Percentiles rank a stretch among this genome's conserved stretches.
Evolutionary conservation across 2,888 invertebrate genomes (phyloP).

Genomic region (Perdita meconis): DNA sequence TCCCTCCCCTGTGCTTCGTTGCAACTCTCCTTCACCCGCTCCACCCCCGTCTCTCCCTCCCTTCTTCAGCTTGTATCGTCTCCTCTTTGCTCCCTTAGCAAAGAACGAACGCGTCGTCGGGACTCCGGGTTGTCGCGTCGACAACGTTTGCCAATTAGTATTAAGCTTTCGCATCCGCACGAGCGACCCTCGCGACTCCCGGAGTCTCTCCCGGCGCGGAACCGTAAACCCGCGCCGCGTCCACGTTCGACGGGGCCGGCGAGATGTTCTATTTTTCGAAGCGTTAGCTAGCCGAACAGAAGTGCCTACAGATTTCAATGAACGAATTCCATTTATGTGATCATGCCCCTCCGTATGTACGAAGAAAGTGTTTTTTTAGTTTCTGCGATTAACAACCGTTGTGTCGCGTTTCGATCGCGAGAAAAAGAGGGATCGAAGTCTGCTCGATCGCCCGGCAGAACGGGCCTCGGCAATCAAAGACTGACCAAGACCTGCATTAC

Average conservation of each 20-base stretch:
- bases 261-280: constrained; percentile 42
- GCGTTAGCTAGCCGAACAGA: constrained; percentile 54
- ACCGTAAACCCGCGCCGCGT: neutral
- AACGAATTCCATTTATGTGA: constrained; percentile 67
- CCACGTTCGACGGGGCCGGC: constrained; percentile 33
- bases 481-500: constrained; percentile 84
- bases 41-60: constrained; percentile 14
- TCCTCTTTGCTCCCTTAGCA: constrained; percentile 4
- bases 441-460: constrained; percentile 72
- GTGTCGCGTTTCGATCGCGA: constrained; percentile 68
- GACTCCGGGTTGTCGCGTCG: constrained; percentile 1
- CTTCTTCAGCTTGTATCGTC: constrained; percentile 1
- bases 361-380: constrained; percentile 54
- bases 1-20: constrained; percentile 13
- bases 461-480: constrained; percentile 82
- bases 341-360: constrained; percentile 57
- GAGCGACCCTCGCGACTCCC: constrained; percentile 17
- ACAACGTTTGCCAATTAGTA: constrained; percentile 31
- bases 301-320: constrained; percentile 65
- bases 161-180: constrained; percentile 12
- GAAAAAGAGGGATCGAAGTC: constrained; percentile 68
- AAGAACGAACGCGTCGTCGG: constrained; percentile 18
- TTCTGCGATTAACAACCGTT: constrained; percentile 49
- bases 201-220: constrained; percentile 7
- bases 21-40: constrained; percentile 6